Conservation (phyloP, 2,888 invertebrate genomes). For the Euplexia lucipara region DNA sequence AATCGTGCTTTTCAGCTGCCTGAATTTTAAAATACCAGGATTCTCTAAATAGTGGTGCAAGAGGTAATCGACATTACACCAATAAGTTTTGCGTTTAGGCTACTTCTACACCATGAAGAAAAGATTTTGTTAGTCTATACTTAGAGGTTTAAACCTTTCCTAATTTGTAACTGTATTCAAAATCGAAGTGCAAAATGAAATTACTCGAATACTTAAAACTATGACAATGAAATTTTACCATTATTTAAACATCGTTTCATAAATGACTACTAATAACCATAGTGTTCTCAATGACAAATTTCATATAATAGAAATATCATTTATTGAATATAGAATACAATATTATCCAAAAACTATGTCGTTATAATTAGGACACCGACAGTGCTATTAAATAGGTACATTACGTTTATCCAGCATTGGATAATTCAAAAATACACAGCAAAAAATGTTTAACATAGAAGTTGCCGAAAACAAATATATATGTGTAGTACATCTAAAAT, state of each 20-base stretch:
- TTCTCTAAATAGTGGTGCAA: slow-evolving; percentile 75
- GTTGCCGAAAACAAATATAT: slow-evolving; percentile 84
- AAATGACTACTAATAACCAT: slow-evolving; percentile 88
- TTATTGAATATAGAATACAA: slow-evolving; percentile 90
- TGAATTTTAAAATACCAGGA: slow-evolving; percentile 66
- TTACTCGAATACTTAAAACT: slow-evolving; percentile 89
- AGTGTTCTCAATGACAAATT: slow-evolving; percentile 89
- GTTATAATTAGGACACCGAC: slow-evolving; percentile 88
- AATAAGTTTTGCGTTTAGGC: slow-evolving; percentile 80
- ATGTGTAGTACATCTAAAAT: slow-evolving; percentile 84
- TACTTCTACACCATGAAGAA: slow-evolving; percentile 87
- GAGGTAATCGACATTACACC: slow-evolving; percentile 76
- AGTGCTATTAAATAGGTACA: slow-evolving; percentile 86
- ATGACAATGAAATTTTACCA: slow-evolving; percentile 89
- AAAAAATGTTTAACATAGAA: slow-evolving; percentile 81
- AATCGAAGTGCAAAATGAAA: slow-evolving; percentile 89
- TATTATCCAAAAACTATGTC: slow-evolving; percentile 90
- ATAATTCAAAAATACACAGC: slow-evolving; percentile 82
- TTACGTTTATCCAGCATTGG: slow-evolving; percentile 84
- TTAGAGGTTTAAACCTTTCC: slow-evolving; percentile 82
- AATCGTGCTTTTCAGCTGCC: slow-evolving; percentile 70
- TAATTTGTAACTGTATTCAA: slow-evolving; percentile 88
- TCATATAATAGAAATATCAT: slow-evolving; percentile 90
- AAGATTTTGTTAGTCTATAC: slow-evolving; percentile 85
- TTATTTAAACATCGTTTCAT: slow-evolving; percentile 86